Base-by-base conservation (phyloP, 1,140 invertebrate genomes). In the Drosophila nigrodunni region DNA sequence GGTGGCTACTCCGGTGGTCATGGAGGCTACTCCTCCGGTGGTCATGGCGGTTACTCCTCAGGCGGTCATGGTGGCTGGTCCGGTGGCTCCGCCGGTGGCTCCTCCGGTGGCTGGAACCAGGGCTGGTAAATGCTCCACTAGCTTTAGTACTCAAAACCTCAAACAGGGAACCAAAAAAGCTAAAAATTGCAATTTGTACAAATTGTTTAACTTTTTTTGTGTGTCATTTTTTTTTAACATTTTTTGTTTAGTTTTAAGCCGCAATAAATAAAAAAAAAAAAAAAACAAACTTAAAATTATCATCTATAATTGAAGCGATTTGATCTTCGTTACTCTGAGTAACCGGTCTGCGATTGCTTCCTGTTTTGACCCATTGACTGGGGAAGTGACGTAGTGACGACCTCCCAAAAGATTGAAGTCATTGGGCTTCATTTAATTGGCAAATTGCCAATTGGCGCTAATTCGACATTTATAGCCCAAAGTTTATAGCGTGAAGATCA, bases 101-200 rank as follows among this genome's bases (percentile, higher is more conserved):
- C 67, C 43, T 55, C 64, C 9, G 74, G 80, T n/a, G 77, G 82
- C 54, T 86, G 82, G 82, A 87, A 87, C 61, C 75, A 86, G 79
- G 83, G 83, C 77, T 88, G 83, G 83, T 88, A 88, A 70, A 41
- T 25, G 3, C 0, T 25, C 10, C 18, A 47, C n/a, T 21, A 30
- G 4, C 2, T 15, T 13, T 11, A 10, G 39, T 9, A 44, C 7
- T 44, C 30, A 25, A 34, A 61, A 82, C 67, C 74, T 73, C 61
- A 78, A 82, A 86, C 57, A 66, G 82, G 66, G 59, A 82, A 67
- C 72, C 71, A 79, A 80, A 78, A 85, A 59, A 64, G 67, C 62
- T 21, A 59, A 34, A 7, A 57, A 60, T 44, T 72, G 52, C 50
- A 76, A 67, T 67, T 54, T 66, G 50, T 65, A 59, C 72, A 54